Percentiles rank a stretch among this genome's conserved stretches.
Evolutionary conservation across 2,888 invertebrate genomes (phyloP).

Genomic region (Melanotus villosus): DNA sequence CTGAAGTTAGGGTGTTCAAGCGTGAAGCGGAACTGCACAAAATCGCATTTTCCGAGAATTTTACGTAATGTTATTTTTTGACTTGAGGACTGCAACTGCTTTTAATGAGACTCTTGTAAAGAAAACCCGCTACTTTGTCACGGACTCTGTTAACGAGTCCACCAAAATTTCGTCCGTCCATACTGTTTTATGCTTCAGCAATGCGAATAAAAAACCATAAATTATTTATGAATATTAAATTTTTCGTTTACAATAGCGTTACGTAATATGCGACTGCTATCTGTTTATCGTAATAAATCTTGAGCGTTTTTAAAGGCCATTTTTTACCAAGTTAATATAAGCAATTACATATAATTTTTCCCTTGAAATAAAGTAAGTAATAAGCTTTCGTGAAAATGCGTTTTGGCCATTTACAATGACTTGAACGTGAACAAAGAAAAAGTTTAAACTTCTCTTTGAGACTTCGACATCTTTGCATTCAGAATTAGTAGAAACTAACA

Average conservation of each 20-base stretch:
- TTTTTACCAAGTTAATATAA: neutral
- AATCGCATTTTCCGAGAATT: neutral
- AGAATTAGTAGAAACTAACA: slow-evolving; percentile 42
- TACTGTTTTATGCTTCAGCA: neutral
- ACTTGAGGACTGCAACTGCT: no score
- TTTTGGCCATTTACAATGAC: neutral
- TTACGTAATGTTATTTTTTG: no score
- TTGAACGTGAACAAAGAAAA: slow-evolving; percentile 16
- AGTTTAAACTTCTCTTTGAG: slow-evolving; percentile 16
- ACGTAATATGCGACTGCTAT: slow-evolving; percentile 3
- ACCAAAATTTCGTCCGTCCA: neutral
- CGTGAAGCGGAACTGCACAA: neutral
- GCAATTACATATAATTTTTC: no score
- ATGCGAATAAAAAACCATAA: neutral
- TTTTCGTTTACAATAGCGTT: neutral
- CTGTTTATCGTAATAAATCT: neutral
- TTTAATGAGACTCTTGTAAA: no score
- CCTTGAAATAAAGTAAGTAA: no score
- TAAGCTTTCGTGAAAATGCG: neutral
- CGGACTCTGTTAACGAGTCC: no score
- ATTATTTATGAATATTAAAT: neutral
- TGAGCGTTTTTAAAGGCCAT: neutral
- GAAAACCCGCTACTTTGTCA: no score
- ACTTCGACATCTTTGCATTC: slow-evolving; percentile 33
- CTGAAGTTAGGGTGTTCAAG: neutral